Base-by-base conservation (phyloP, 2,113 vertebrate genomes). In the Charina bottae region DNA sequence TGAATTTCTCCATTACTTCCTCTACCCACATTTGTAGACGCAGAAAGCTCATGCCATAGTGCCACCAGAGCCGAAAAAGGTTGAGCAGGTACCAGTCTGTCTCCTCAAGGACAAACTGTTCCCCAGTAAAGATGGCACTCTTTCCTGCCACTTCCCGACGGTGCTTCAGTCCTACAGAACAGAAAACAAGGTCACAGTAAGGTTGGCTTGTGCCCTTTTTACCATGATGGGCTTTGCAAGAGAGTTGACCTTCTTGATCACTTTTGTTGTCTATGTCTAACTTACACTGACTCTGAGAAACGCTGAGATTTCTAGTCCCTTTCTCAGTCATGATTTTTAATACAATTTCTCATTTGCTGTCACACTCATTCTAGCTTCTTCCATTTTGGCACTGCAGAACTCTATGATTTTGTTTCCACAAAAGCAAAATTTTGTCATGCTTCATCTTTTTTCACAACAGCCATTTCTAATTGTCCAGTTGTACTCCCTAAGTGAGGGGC, bases 21-120 rank as follows among this genome's bases (percentile, higher is more conserved):
- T 99, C 99, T 95, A 99, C 98, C 99, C 99, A 99, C 99, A 99
- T 99, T 97, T 99, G 99, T 96, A 99, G 97, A 26, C 99, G 98
- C 93, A 99, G 98, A 96, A 99, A 99, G 96, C 99, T 99, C 97
- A 99, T 99, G 83, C 99, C 99, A 0, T 99, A 99, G 93, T 99
- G 98, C 99, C 99, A 99, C 99, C 99, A 99, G 93, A 99, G 97
- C 0, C 99, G 98, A 96, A 99, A 99, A 85, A 99, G 97, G 95
- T 99, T 99, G 95, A 99, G 97, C 92, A 99, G 97, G 95, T 99
- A 99, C 99, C 99, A 99, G 97, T 99, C 99, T 0, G 99, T 99
- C 97, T 99, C 99, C 96, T 99, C 99, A 94, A 99, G 97, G 93
- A 99, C 97, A 0, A 99, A 97, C 60, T 99, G 98, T 86, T 98